Evolutionary conservation across 2,113 vertebrate species (phyloP).

Genomic region (Leptobrachium leishanense): DNA sequence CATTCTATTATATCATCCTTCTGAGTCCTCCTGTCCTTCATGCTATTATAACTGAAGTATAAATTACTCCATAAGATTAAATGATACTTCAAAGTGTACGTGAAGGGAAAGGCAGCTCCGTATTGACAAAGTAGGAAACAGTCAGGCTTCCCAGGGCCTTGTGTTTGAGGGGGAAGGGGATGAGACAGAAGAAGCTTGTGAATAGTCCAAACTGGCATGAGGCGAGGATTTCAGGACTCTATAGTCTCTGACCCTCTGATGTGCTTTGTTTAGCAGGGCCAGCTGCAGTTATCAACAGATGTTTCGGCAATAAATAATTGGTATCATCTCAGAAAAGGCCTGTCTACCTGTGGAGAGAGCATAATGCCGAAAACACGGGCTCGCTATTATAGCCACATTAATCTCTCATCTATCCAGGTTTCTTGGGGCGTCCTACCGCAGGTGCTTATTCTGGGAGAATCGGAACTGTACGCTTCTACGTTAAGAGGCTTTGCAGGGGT

Average conservation of each 20-base stretch:
- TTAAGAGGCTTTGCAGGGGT: slow-evolving; percentile 54
- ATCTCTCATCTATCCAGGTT: slow-evolving; percentile 75
- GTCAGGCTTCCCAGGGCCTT: slow-evolving; percentile 63
- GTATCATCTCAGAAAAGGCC: slow-evolving; percentile 73
- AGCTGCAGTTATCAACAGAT: slow-evolving; percentile 83
- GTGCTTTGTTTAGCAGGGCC: slow-evolving; percentile 72
- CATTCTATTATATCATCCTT: slow-evolving; percentile 57
- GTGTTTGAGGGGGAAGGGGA: slow-evolving; percentile 54
- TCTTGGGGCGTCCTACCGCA: slow-evolving; percentile 68
- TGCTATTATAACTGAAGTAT: slow-evolving; percentile 73
- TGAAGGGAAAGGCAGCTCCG: slow-evolving; percentile 60
- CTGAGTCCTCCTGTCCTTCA: slow-evolving; percentile 32
- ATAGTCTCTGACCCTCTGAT: slow-evolving; percentile 67
- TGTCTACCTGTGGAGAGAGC: slow-evolving; percentile 75
- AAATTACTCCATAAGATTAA: slow-evolving; percentile 74
- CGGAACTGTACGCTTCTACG: slow-evolving; percentile 61
- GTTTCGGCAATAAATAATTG: slow-evolving; percentile 82
- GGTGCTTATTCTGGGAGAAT: slow-evolving; percentile 69
- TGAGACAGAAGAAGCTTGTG: slow-evolving; percentile 54
- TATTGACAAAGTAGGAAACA: slow-evolving; percentile 71
- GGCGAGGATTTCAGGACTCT: slow-evolving; percentile 65
- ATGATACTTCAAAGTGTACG: slow-evolving; percentile 77
- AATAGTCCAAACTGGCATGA: slow-evolving; percentile 70
- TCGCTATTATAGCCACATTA: slow-evolving; percentile 69
- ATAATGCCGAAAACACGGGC: slow-evolving; percentile 69